Conservation (phyloP, 2,113 vertebrate species). For the Pelecanoides urinatrix region DNA sequence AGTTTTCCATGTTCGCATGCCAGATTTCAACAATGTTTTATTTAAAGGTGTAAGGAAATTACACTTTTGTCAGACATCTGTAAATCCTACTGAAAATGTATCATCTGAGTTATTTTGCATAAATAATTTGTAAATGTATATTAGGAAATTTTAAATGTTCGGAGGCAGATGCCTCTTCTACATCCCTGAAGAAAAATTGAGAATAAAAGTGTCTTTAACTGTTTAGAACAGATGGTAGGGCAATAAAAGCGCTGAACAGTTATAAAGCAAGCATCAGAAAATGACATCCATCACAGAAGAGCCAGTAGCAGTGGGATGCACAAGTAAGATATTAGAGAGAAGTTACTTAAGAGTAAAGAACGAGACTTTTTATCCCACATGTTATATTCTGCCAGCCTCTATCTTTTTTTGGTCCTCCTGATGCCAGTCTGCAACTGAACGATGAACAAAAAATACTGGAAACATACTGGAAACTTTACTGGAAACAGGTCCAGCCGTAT, state of each 20-base stretch:
- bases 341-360: background rate
- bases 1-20: background rate
- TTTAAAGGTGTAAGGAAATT: background rate
- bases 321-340: background rate
- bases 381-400: background rate
- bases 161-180: background rate
- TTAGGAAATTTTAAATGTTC: slow-evolving; percentile 7
- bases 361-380: background rate
- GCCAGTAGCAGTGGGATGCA: background rate
- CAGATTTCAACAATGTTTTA: background rate
- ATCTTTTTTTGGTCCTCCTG: background rate
- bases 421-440: background rate
- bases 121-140: background rate
- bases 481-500: background rate
- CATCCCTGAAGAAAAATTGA: background rate
- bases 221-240: slow-evolving; percentile 17
- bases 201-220: background rate
- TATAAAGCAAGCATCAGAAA: background rate
- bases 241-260: background rate
- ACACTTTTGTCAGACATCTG: background rate
- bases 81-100: background rate
- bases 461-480: background rate
- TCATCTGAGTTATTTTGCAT: background rate
- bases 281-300: background rate
- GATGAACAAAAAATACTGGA: background rate